Percentiles rank a stretch among this genome's conserved stretches.
Evolutionary conservation across 2,888 invertebrate species (phyloP).

Genomic region (Lordiphosa fenestrarum): DNA sequence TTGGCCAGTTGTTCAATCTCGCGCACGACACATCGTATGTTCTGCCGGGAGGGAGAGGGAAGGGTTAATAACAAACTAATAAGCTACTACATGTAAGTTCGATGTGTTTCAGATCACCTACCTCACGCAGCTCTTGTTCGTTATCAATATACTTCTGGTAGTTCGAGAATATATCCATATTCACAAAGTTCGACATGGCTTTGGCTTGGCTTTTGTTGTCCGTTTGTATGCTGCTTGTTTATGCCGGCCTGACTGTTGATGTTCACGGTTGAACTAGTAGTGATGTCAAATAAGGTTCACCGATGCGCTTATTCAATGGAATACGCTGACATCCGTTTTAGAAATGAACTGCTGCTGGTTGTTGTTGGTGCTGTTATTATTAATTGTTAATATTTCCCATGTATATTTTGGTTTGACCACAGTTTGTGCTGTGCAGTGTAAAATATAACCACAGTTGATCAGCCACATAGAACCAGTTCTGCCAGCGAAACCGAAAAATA

Average conservation of each 20-base stretch:
- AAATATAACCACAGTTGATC: too few relatives aligned
- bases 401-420: too few relatives aligned
- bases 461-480: too few relatives aligned
- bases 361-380: too few relatives aligned
- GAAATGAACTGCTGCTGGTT: too few relatives aligned
- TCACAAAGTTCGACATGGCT: constrained; percentile 81
- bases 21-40: constrained; percentile 76
- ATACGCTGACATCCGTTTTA: neutral
- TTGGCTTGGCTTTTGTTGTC: constrained; percentile 27
- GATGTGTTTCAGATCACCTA: constrained; percentile 72
- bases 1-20: constrained; percentile 90
- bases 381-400: too few relatives aligned
- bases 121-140: constrained; percentile 91
- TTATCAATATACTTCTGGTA: constrained; percentile 89
- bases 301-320: neutral
- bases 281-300: neutral
- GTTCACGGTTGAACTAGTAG: neutral
- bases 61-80: too few relatives aligned
- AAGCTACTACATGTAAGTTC: too few relatives aligned
- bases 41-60: constrained; percentile 40
- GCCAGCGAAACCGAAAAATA: neutral
- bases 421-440: too few relatives aligned
- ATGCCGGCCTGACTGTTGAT: constrained; percentile 12
- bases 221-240: constrained; percentile 17
- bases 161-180: constrained; percentile 85